Percentiles rank a stretch among this genome's conserved stretches.
These are phyloP conservation scores for Hylyphantes graminicola DNA, from an alignment of 1,140 invertebrate species.

Conservation along the genomic window DNA sequence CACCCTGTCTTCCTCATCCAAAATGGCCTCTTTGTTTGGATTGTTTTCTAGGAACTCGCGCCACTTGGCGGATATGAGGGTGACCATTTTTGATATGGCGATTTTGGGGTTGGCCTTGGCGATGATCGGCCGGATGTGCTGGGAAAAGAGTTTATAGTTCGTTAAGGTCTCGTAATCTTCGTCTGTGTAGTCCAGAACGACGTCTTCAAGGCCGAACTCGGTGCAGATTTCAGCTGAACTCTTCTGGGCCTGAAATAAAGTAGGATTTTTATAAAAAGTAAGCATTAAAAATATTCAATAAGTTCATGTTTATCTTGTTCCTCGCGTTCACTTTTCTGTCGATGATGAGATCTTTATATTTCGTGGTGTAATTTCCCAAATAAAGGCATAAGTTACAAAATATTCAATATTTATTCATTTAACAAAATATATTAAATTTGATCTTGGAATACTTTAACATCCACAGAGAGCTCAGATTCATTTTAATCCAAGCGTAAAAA, in stretches of 20 bases:
- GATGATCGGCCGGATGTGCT: slow-evolving; percentile 90
- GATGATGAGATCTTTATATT: too few relatives aligned
- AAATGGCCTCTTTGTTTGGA: slow-evolving; percentile 73
- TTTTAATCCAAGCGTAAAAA: too few relatives aligned
- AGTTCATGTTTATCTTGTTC: too few relatives aligned
- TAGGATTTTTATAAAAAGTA: too few relatives aligned
- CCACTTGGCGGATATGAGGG: slow-evolving; percentile 96
- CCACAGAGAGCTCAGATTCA: too few relatives aligned
- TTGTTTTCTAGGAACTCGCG: slow-evolving; percentile 89
- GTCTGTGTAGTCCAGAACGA: slow-evolving; percentile 90
- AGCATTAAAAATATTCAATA: too few relatives aligned
- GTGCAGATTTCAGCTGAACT: slow-evolving; percentile 92
- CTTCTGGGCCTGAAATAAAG: slow-evolving; percentile 57
- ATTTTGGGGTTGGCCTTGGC: slow-evolving; percentile 96
- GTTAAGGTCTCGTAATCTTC: slow-evolving; percentile 92
- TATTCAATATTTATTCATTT: too few relatives aligned
- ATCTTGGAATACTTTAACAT: too few relatives aligned
- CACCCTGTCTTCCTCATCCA: slow-evolving; percentile 69
- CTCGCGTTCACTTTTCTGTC: too few relatives aligned
- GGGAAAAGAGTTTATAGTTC: slow-evolving; percentile 96
- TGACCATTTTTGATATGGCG: slow-evolving; percentile 92
- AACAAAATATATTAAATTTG: too few relatives aligned
- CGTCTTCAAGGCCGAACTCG: slow-evolving; percentile 89
- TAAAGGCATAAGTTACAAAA: too few relatives aligned
- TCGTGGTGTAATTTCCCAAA: too few relatives aligned